Evolutionary conservation across 2,797 vertebrate genomes (phyloP).

Genomic region (Gambusia yucatana): DNA sequence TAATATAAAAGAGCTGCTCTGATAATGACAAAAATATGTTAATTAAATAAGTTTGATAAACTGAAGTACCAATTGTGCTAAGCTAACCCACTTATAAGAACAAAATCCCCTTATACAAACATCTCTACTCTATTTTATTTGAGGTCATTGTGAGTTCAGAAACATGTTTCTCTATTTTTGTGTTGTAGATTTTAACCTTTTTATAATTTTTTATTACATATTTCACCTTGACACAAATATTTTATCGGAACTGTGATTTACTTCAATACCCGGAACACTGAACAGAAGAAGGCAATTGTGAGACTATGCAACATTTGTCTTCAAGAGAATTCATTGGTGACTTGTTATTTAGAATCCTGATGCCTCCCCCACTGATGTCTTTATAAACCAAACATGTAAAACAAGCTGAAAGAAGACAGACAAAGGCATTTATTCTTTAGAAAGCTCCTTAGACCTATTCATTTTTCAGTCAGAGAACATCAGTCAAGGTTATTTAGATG

Average conservation of each 20-base stretch:
- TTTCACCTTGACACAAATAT: constrained; percentile 15
- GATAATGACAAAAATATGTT: background rate
- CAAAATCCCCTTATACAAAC: background rate
- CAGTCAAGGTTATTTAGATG: constrained; percentile 33
- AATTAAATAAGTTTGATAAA: background rate
- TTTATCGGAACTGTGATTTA: background rate
- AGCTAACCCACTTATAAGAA: background rate
- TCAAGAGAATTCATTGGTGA: background rate
- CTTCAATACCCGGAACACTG: background rate
- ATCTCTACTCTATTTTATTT: background rate
- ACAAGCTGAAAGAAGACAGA: constrained; percentile 17
- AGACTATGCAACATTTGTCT: constrained; percentile 6
- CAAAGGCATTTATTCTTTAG: constrained; percentile 29
- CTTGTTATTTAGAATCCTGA: background rate
- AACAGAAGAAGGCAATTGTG: constrained; percentile 1
- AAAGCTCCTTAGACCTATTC: constrained; percentile 8
- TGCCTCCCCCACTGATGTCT: background rate
- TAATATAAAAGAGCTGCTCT: background rate
- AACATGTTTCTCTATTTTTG: background rate
- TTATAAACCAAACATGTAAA: constrained; percentile 10
- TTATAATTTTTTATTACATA: constrained; percentile 4
- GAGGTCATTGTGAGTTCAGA: background rate
- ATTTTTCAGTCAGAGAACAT: constrained; percentile 12
- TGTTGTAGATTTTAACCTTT: background rate
- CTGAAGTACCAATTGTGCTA: background rate